phyloP scores from a whole-genome alignment of 1,140 invertebrate species.

The Brevipalpus yothersi region DNA sequence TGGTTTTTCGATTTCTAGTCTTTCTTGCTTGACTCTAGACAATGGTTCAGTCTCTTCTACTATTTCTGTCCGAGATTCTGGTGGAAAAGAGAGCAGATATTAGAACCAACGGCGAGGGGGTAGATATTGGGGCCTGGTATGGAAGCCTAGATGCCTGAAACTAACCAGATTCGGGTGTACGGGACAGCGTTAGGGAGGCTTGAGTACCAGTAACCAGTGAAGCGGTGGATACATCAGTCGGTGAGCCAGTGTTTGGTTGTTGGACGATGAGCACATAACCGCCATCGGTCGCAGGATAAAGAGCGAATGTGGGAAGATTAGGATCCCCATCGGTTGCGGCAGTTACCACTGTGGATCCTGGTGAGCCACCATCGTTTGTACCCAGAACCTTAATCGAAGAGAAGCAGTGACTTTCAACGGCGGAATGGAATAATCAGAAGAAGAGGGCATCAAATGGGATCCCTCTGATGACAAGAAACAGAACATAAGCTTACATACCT shows the following conservation, averaged over 20 bases:
- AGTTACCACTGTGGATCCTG: neutral
- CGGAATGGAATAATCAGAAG: neutral
- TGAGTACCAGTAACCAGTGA: neutral
- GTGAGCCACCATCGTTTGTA: neutral
- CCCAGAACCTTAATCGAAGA: neutral
- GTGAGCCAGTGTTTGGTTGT: neutral
- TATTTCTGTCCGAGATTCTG: neutral
- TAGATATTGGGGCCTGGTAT: no score
- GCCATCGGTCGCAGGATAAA: neutral
- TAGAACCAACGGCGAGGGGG: no score
- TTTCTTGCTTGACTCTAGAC: conserved; percentile 6
- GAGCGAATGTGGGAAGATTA: conserved; percentile 2
- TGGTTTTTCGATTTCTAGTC: conserved; percentile 8
- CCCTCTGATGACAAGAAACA: neutral
- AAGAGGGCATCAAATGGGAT: neutral
- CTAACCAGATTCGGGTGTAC: neutral
- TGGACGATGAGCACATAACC: conserved; percentile 5
- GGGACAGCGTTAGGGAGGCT: neutral
- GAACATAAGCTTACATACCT: neutral
- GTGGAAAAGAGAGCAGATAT: neutral
- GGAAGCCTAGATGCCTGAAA: neutral
- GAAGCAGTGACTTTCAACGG: neutral
- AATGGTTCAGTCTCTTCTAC: neutral
- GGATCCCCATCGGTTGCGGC: neutral
- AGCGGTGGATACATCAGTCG: neutral